These are phyloP conservation scores for Pegoplata infirma DNA, from an alignment of 2,888 invertebrate species.

Conservation along the genomic window DNA sequence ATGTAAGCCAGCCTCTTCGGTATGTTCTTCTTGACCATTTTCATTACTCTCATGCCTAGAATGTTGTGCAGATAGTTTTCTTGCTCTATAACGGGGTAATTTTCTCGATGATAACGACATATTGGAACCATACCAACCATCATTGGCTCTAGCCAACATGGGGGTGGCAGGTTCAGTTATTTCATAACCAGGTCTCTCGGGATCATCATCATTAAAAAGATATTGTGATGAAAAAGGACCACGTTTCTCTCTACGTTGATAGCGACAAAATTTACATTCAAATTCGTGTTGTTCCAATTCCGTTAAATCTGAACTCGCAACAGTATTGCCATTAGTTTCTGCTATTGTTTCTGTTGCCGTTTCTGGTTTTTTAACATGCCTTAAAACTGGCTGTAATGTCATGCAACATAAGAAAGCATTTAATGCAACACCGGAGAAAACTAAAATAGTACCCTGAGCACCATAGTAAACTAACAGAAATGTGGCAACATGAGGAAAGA, in stretches of 20 bases:
- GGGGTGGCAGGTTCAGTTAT: conserved; percentile 84
- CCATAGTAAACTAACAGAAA: conserved; percentile 81
- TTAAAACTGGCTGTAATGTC: conserved; percentile 85
- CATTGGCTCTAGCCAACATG: conserved; percentile 80
- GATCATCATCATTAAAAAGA: conserved; percentile 81
- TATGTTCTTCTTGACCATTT: conserved; percentile 30
- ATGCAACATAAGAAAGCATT: conserved; percentile 84
- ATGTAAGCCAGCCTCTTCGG: conserved; percentile 57
- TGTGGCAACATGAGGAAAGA: conserved; percentile 86
- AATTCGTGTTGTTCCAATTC: conserved; percentile 67
- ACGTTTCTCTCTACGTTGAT: conserved; percentile 69
- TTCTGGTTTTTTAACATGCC: conserved; percentile 81
- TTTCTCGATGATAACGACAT: conserved; percentile 71
- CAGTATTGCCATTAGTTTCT: conserved; percentile 69
- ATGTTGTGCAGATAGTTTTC: conserved; percentile 66
- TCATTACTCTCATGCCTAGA: conserved; percentile 64
- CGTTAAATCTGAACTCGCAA: conserved; percentile 21
- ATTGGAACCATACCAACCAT: conserved; percentile 76
- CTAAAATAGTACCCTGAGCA: conserved; percentile 83
- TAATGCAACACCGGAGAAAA: conserved; percentile 83
- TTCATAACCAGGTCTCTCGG: conserved; percentile 82
- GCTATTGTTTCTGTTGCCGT: conserved; percentile 40
- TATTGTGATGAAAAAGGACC: conserved; percentile 75
- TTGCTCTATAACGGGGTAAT: conserved; percentile 25
- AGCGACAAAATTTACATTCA: conserved; percentile 74